Evolutionary conservation across 1,140 invertebrate genomes (phyloP), one percentile per base, ranked within the genome.

Genomic region (Platyscapa corneri): DNA sequence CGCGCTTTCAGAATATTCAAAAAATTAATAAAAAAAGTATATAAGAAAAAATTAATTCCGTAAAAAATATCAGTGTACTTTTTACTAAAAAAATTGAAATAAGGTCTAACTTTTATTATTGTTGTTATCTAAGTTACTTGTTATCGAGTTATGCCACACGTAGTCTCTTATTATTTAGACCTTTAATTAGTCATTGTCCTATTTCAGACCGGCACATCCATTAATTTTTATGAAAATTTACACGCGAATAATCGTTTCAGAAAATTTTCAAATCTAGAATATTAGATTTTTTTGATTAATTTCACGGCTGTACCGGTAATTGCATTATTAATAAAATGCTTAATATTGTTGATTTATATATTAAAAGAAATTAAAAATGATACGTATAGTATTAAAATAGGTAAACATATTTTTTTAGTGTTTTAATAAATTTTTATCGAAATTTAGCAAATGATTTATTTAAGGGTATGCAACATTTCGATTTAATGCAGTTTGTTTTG

Each of bases 141-240:
- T 7, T 74, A 74, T 74, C 12, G 37, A 74, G 37, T 74, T 42
- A n/a, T 23, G 37, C 70, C 42, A 42, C 37, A 16, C 27, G 37
- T 14, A 42, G 23, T 37, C 70, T 74, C 23, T 74, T 42, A 74
- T 74, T 74, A 74, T 42, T 42, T 20, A 74, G 39, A 74, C 37
- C 37, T 74, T 42, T 39, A 74, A 74, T 42, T 42, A 42, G 37
- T 74, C 70, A 74, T 74, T 74, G 39, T 42, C 37, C 70, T 42
- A 74, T 74, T 74, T 74, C 12, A 42, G 42, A 74, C 10, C 37
- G 37, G 37, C 39, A 32, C 37, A 23, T 74, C 70, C 42, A 74
- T 74, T 42, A 74, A 74, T 6, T 74, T 42, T 42, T 23, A n/a
- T 42, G 8, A 14, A 74, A 14, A 74, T 74, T 74, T 74, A 27